phyloP scores from a whole-genome alignment of 2,113 vertebrate genomes.

The Gasterosteus aculeatus region DNA sequence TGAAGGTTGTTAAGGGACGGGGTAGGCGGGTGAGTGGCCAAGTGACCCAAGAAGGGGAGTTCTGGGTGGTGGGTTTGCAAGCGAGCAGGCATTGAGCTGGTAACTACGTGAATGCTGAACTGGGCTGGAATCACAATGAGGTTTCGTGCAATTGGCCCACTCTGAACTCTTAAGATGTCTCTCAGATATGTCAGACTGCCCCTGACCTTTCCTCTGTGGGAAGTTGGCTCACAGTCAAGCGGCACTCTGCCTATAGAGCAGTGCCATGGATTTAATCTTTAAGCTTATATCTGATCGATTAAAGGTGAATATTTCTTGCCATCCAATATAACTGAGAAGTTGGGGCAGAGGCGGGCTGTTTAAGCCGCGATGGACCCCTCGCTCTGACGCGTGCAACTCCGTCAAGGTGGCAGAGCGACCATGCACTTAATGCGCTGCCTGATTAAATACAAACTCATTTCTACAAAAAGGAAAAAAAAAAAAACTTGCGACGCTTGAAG shows the following conservation, averaged over 20 bases:
- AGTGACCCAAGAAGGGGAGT: slow-evolving; percentile 5
- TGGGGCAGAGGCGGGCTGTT: slow-evolving; percentile 7
- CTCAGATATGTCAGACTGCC: slow-evolving; percentile 40
- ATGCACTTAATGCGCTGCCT: neutral
- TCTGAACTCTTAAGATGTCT: slow-evolving; percentile 35
- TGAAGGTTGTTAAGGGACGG: slow-evolving; percentile 33
- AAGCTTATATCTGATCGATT: slow-evolving; percentile 43
- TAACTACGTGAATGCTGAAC: slow-evolving; percentile 23
- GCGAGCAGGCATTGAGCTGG: slow-evolving; percentile 9
- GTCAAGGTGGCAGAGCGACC: neutral
- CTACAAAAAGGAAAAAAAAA: neutral
- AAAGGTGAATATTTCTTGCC: slow-evolving; percentile 38
- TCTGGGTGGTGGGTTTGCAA: slow-evolving; percentile 16
- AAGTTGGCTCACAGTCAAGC: slow-evolving; percentile 31
- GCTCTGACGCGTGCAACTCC: neutral
- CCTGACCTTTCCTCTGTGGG: slow-evolving; percentile 52
- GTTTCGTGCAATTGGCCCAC: slow-evolving; percentile 29
- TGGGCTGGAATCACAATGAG: slow-evolving; percentile 46
- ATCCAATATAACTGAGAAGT: slow-evolving; percentile 16
- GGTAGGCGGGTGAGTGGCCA: slow-evolving; percentile 38
- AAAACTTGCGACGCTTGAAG: neutral
- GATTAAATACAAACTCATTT: neutral
- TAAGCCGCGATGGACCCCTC: neutral
- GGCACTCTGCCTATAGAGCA: slow-evolving; percentile 25
- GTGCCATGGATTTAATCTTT: slow-evolving; percentile 28